Base-by-base conservation (phyloP, 92 coral and sea anemone species). In the Parazoanthus darwini region DNA sequence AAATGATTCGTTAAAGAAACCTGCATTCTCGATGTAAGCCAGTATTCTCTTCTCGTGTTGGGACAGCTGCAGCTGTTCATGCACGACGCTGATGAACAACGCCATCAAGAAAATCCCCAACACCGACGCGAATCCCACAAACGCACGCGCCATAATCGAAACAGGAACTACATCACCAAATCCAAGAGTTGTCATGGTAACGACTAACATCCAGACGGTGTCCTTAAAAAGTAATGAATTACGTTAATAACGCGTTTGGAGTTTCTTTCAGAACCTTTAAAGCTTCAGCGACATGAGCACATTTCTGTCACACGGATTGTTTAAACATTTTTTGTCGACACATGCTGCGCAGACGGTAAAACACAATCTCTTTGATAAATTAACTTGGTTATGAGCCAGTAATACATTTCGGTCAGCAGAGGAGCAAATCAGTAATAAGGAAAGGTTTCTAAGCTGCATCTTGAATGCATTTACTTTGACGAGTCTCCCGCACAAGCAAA, bases 171-270 rank as follows among this genome's bases (percentile, higher is more conserved):
- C 94, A 92, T 97, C 99, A 42, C 99, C 99, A 85, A 94, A 97
- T 56, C 99, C 99, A 16, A 97, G 92, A 13, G 99, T 97, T 88
- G 99, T 97, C 99, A 97, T 97, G 91, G 98, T 97, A 90, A 97
- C 99, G 8, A 97, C 96, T 46, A 97, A 89, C 99, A 97, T 97
- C 99, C 99, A 97, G 6, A 92, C 91, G 16, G 95, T 91, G 89
- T 97, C 99, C 99, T 96, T 74, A 77, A 78, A 82, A 70, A 39
- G 71, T 74, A 59, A 37, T n/a, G 33, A 79, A 8, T 25, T 26
- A 6, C 22, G 10, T 48, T 51, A n/a, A 36, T n/a, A 8, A 25
- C n/a, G 8, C 7, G 70, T 63, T 6, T 58, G 66, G 23, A 58
- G 66, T 58, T 58, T 58, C 20, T 58, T 15, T 15, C 23, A 58